Evolutionary conservation across 2,888 invertebrate genomes (phyloP).

Genomic region (Scaptodrosophila latifasciaeformis): DNA sequence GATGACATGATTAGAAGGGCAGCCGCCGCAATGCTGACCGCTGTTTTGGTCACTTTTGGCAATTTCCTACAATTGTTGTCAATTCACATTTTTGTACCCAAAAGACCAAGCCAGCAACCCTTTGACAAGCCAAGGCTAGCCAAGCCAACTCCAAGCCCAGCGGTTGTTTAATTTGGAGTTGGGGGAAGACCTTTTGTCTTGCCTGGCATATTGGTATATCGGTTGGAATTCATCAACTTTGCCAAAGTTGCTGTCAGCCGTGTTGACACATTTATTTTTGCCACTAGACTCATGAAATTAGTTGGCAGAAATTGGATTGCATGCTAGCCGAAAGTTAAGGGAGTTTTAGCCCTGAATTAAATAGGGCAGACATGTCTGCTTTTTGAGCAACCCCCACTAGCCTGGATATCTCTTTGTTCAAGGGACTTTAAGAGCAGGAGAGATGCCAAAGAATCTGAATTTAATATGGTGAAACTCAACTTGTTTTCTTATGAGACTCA

Average conservation of each 20-base stretch:
- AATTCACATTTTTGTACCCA: slow-evolving; percentile 30
- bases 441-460: too few relatives aligned
- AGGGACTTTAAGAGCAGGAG: too few relatives aligned
- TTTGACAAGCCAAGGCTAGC: slow-evolving; percentile 1
- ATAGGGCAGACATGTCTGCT: slow-evolving; percentile 37
- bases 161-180: slow-evolving; percentile 4
- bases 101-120: slow-evolving; percentile 27
- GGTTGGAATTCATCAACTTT: slow-evolving; percentile 48
- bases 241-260: slow-evolving; percentile 10
- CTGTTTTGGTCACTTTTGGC: slow-evolving; percentile 66
- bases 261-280: slow-evolving; percentile 60
- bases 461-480: too few relatives aligned
- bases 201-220: background rate
- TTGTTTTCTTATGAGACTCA: too few relatives aligned
- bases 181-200: background rate
- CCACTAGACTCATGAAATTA: slow-evolving; percentile 36
- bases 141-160: slow-evolving; percentile 23
- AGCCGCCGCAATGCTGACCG: slow-evolving; percentile 47
- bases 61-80: slow-evolving; percentile 58
- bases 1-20: slow-evolving; percentile 35
- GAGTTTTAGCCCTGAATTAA: too few relatives aligned
- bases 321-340: slow-evolving; percentile 7
- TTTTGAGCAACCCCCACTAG: too few relatives aligned
- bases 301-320: slow-evolving; percentile 26
- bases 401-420: too few relatives aligned